Evolutionary conservation across 2,797 vertebrate genomes (phyloP).

Genomic region (Labroides dimidiatus): DNA sequence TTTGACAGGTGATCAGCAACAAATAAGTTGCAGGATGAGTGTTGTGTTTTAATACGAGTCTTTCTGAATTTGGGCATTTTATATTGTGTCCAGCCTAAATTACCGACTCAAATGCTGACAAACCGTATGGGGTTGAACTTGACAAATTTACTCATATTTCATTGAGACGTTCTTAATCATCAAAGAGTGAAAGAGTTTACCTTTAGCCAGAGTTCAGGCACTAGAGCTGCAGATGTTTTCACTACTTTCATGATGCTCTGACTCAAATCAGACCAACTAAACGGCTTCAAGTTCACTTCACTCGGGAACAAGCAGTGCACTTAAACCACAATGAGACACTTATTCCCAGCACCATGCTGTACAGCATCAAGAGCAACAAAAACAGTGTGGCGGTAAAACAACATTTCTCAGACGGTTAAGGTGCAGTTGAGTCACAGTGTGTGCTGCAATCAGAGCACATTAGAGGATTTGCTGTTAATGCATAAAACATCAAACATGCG

Average conservation of each 20-base stretch:
- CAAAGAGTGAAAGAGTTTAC: not conserved
- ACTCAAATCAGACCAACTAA: slow-evolving; percentile 9
- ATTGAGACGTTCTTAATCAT: not conserved
- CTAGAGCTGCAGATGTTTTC: slow-evolving; percentile 23
- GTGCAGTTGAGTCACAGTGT: not conserved
- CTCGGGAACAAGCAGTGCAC: slow-evolving; percentile 10
- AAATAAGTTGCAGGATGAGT: not conserved
- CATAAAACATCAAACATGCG: slow-evolving; percentile 53
- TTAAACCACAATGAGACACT: slow-evolving; percentile 19
- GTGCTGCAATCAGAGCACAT: slow-evolving; percentile 42
- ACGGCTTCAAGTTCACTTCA: slow-evolving; percentile 26
- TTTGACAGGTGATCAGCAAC: not conserved
- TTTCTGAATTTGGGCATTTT: not conserved
- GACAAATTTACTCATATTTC: not conserved
- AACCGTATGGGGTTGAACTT: not conserved
- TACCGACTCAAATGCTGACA: not conserved
- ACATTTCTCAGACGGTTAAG: slow-evolving; percentile 21
- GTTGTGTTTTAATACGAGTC: not conserved
- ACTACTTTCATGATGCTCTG: slow-evolving; percentile 12
- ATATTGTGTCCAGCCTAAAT: not conserved
- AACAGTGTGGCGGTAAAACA: slow-evolving; percentile 30
- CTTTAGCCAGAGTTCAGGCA: slow-evolving; percentile 17
- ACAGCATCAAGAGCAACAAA: slow-evolving; percentile 21
- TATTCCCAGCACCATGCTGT: slow-evolving; percentile 17
- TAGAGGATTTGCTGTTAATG: slow-evolving; percentile 46